These are phyloP conservation scores for Linepithema humile DNA, from an alignment of 1,140 invertebrate genomes.

Conservation along the genomic window DNA sequence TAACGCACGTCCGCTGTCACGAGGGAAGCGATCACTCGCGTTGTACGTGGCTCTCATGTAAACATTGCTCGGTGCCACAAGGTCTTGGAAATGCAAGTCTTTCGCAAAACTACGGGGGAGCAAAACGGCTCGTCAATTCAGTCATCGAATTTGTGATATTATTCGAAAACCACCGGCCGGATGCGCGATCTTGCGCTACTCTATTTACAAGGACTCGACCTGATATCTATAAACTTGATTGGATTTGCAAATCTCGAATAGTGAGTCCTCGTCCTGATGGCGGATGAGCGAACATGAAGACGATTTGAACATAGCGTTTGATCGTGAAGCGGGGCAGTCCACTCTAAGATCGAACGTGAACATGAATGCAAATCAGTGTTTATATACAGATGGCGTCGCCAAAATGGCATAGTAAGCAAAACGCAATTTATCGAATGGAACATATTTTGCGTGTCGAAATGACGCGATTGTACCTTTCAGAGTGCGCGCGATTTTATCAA, in stretches of 20 bases:
- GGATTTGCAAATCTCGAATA: constrained; percentile 17
- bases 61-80: not conserved
- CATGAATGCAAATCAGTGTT: not conserved
- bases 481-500: no score
- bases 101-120: not conserved
- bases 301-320: not conserved
- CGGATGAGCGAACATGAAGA: not conserved
- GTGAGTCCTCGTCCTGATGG: not conserved
- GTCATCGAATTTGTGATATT: not conserved
- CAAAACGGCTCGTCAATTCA: not conserved
- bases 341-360: not conserved
- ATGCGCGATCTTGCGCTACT: not conserved
- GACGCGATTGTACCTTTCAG: no score
- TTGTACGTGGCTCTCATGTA: constrained; percentile 3
- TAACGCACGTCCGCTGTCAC: constrained; percentile 29
- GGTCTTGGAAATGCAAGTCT: not conserved
- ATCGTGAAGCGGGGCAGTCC: not conserved
- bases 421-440: no score
- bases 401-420: not conserved
- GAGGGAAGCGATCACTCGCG: not conserved
- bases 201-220: not conserved
- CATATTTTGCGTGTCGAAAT: no score
- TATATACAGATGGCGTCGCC: not conserved
- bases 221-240: not conserved
- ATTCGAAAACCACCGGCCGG: not conserved